Percentiles rank a stretch among this genome's conserved stretches.
Evolutionary conservation across 2,113 vertebrate genomes (phyloP).

Genomic region (Sisor rabdophorus): DNA sequence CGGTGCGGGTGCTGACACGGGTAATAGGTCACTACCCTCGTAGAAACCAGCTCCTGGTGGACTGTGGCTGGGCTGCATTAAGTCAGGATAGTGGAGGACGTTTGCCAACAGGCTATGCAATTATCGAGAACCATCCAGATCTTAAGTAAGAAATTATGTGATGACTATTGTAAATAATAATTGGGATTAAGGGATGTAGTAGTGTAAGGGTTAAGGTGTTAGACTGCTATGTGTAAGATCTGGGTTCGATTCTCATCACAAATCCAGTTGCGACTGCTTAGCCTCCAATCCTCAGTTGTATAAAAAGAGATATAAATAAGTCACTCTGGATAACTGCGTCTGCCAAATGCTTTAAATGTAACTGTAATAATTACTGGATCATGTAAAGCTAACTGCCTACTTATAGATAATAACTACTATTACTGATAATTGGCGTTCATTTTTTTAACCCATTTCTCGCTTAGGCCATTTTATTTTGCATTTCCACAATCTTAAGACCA

Average conservation of each 20-base stretch:
- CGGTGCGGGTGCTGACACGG: conserved; percentile 74
- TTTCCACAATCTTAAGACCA: no score
- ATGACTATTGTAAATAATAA: background rate
- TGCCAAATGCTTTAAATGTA: no score
- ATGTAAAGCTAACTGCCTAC: background rate
- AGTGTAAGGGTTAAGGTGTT: background rate
- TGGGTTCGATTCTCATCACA: no score
- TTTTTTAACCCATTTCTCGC: no score
- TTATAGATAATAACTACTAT: background rate
- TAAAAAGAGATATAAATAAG: no score
- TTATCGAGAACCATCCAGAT: conserved; percentile 75
- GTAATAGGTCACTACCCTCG: conserved; percentile 78
- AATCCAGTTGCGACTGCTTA: no score
- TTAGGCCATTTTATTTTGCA: no score
- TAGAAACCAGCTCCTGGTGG: conserved; percentile 77
- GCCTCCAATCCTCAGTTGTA: no score
- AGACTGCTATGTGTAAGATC: background rate
- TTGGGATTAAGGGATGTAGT: background rate
- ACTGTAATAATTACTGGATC: no score
- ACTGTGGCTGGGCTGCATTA: conserved; percentile 75
- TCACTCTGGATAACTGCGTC: no score
- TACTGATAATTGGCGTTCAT: background rate
- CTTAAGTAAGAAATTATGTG: conserved; percentile 62
- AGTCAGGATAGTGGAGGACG: conserved; percentile 72
- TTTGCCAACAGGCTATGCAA: conserved; percentile 67